These are phyloP conservation scores for Popillia japonica DNA, from an alignment of 1,140 invertebrate genomes.

Conservation along the genomic window DNA sequence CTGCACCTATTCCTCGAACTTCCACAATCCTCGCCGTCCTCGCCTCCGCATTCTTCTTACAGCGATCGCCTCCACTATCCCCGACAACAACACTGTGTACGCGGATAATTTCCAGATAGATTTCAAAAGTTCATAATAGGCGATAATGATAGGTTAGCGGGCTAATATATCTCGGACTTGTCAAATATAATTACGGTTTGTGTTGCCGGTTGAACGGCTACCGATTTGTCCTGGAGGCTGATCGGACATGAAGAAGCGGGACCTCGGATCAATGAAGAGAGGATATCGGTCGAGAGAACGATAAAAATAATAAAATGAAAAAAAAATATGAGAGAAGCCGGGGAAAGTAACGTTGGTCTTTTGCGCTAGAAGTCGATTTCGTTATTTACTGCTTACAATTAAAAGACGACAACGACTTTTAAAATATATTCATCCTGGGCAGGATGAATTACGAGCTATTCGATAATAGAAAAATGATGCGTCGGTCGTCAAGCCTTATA, in stretches of 20 bases:
- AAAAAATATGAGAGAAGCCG: not conserved
- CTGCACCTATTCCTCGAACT: no score
- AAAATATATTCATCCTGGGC: not conserved
- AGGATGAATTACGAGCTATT: not conserved
- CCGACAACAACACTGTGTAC: no score
- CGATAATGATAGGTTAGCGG: conserved; percentile 45
- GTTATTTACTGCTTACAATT: not conserved
- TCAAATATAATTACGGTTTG: conserved; percentile 48
- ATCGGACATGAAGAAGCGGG: no score
- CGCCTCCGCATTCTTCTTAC: no score
- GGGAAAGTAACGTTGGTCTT: not conserved
- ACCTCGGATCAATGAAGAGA: not conserved
- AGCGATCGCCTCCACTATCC: no score
- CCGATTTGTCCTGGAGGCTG: conserved; percentile 45
- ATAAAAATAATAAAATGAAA: not conserved
- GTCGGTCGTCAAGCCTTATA: no score
- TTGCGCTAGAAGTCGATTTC: not conserved
- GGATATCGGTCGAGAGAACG: not conserved
- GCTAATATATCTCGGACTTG: conserved; percentile 48
- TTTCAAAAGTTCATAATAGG: conserved; percentile 49
- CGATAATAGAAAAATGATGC: no score
- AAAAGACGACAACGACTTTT: not conserved
- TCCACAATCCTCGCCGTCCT: no score
- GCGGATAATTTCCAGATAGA: conserved; percentile 47
- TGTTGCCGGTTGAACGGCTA: conserved; percentile 44